Evolutionary conservation across 1,140 invertebrate species (phyloP).

Genomic region (Camponotus floridanus): DNA sequence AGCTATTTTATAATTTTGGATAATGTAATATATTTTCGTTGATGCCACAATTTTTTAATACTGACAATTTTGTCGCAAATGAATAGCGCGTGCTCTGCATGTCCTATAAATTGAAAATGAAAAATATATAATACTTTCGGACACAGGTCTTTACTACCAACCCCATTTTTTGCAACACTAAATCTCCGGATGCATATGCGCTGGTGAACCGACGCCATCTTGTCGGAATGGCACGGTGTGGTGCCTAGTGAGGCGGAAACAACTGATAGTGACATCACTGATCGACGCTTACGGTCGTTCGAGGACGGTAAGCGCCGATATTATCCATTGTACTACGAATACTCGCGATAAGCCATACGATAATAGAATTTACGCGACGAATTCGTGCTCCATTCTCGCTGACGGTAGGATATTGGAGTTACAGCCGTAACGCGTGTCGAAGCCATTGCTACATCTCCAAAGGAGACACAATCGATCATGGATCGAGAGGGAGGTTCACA

Average conservation of each 20-base stretch:
- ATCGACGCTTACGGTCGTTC: slow-evolving; percentile 80
- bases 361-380: slow-evolving; percentile 76
- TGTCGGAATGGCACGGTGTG: slow-evolving; percentile 73
- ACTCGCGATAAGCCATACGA: slow-evolving; percentile 71
- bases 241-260: slow-evolving; percentile 83
- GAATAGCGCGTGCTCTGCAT: not conserved
- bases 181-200: slow-evolving; percentile 77
- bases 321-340: slow-evolving; percentile 79
- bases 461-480: slow-evolving; percentile 54
- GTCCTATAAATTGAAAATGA: not conserved
- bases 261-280: slow-evolving; percentile 82
- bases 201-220: slow-evolving; percentile 79
- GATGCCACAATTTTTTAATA: not conserved
- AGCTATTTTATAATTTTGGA: not conserved
- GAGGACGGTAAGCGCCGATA: slow-evolving; percentile 81
- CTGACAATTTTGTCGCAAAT: not conserved
- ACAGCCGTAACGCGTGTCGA: slow-evolving; percentile 42
- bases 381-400: slow-evolving; percentile 67
- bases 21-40: not conserved
- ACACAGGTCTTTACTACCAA: not conserved
- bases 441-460: slow-evolving; percentile 59
- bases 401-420: slow-evolving; percentile 54
- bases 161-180: slow-evolving; percentile 46
- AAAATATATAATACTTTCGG: not conserved
- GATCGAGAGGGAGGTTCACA: not conserved